Percentiles rank a stretch among this genome's conserved stretches.
Conservation (phyloP, 2,113 vertebrate species). For the Anhinga rufa region DNA sequence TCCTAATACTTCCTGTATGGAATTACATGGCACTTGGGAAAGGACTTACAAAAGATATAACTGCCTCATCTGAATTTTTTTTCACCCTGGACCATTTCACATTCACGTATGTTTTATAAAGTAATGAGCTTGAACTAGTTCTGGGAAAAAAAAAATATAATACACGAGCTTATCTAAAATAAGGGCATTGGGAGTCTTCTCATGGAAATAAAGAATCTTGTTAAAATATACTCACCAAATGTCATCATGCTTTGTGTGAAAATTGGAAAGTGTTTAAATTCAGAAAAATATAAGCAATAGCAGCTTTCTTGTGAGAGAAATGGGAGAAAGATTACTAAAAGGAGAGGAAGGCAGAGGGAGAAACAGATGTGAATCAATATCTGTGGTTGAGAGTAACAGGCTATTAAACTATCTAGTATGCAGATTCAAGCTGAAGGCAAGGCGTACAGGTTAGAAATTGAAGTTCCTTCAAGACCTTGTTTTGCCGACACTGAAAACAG, state of each 20-base stretch:
- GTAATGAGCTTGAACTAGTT: not conserved
- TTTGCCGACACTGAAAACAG: not conserved
- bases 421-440: not conserved
- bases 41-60: not conserved
- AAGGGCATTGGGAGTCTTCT: not conserved
- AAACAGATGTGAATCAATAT: not conserved
- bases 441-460: not conserved
- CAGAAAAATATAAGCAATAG: not conserved
- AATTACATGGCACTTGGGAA: not conserved
- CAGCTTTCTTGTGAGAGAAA: not conserved
- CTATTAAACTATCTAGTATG: not conserved
- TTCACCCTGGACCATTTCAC: not conserved
- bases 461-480: not conserved
- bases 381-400: not conserved
- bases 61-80: not conserved
- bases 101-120: not conserved
- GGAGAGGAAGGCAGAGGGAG: not conserved
- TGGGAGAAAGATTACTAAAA: not conserved
- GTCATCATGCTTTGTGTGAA: not conserved
- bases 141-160: not conserved
- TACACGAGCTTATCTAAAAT: not conserved
- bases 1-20: not conserved
- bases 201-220: not conserved
- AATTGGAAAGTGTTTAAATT: not conserved
- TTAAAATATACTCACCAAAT: not conserved